A percentile compares a stretch with the other conserved stretches of the same genome.
phyloP scores from a whole-genome alignment of 2,888 invertebrate genomes.

The Lucinisca nassula region DNA sequence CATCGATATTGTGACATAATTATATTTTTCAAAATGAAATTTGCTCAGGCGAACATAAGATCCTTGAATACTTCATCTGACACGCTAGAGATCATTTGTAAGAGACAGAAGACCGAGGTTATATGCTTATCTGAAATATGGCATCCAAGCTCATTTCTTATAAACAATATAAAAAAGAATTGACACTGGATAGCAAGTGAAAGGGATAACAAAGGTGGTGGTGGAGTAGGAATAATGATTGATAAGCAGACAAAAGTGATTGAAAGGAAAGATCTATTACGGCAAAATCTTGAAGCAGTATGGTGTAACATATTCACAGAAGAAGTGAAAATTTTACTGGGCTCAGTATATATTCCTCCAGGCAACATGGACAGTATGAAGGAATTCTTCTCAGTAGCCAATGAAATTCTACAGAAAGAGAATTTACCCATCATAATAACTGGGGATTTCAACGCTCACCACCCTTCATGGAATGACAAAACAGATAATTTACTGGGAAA shows the following conservation, averaged over 20 bases:
- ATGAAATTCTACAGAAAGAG: neutral
- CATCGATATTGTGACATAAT: neutral
- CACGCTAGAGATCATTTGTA: neutral
- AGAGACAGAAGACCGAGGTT: neutral
- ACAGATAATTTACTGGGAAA: neutral
- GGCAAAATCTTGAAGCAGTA: neutral
- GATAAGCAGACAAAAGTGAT: neutral
- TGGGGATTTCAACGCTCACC: slow-evolving; percentile 25
- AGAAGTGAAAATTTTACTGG: neutral
- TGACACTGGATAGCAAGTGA: slow-evolving; percentile 15
- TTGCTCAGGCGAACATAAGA: neutral
- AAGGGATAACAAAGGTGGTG: slow-evolving; percentile 3
- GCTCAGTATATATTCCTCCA: slow-evolving; percentile 20
- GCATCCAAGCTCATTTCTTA: neutral
- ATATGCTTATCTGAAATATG: slow-evolving; percentile 11
- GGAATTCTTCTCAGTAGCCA: neutral
- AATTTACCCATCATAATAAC: neutral
- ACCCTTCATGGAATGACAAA: slow-evolving; percentile 12
- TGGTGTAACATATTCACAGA: slow-evolving; percentile 15
- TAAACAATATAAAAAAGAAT: neutral
- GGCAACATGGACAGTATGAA: neutral
- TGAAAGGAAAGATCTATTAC: slow-evolving; percentile 7
- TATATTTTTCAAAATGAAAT: neutral
- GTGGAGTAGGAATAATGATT: slow-evolving; percentile 17
- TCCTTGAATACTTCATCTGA: slow-evolving; percentile 8